Evolutionary conservation across 2,797 vertebrate species (phyloP).

Genomic region (Eremophila alpestris): DNA sequence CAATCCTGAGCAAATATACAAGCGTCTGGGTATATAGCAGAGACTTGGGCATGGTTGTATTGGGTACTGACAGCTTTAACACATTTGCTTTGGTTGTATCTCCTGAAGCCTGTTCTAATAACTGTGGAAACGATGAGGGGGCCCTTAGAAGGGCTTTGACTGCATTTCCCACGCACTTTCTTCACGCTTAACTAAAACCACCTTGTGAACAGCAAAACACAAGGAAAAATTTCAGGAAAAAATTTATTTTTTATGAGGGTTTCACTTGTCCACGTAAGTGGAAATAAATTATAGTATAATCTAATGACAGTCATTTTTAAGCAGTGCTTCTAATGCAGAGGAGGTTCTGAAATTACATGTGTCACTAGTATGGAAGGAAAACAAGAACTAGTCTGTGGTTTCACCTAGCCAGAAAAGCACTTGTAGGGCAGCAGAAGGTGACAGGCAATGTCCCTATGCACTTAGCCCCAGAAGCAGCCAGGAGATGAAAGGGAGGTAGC

Average conservation of each 20-base stretch:
- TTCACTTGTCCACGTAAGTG: neutral
- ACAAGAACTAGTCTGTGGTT: neutral
- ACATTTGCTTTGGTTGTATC: neutral
- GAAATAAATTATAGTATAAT: neutral
- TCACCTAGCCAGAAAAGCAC: neutral
- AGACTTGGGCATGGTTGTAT: neutral
- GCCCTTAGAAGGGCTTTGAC: neutral
- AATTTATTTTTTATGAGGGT: neutral
- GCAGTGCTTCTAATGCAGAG: neutral
- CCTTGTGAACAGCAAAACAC: neutral
- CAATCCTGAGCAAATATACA: rapidly evolving
- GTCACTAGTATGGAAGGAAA: neutral
- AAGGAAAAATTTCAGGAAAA: neutral
- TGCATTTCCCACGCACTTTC: neutral
- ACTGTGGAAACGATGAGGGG: neutral
- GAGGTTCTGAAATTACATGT: neutral
- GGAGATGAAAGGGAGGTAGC: neutral
- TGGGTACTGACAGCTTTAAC: neutral
- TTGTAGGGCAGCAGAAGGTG: neutral
- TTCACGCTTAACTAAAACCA: neutral
- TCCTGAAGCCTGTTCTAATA: neutral
- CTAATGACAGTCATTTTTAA: neutral
- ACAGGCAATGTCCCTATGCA: rapidly evolving
- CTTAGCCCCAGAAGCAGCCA: neutral
- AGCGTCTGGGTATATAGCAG: neutral